These are phyloP conservation scores for Dicerorhinus sumatrensis DNA, from an alignment of 2,113 vertebrate genomes.

Conservation along the genomic window DNA sequence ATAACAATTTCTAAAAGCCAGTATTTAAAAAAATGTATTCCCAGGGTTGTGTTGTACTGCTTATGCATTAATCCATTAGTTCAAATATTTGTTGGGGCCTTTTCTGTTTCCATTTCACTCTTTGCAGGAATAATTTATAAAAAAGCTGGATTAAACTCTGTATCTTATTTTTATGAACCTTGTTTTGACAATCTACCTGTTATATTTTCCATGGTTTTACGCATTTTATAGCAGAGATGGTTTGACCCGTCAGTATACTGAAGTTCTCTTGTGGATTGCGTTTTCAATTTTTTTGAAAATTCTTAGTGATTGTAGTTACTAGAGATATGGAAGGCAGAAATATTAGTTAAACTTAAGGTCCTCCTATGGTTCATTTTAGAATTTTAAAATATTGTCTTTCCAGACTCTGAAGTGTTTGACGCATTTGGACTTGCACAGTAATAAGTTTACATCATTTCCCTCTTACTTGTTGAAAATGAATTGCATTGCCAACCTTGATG, in stretches of 20 bases:
- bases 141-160: background rate
- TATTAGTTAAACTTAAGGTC: background rate
- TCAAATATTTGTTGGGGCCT: background rate
- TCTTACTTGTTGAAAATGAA: constrained; percentile 91
- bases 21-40: background rate
- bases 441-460: constrained; percentile 91
- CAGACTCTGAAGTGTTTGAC: constrained; percentile 93
- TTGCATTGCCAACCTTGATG: constrained; percentile 90
- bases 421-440: constrained; percentile 95
- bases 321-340: background rate
- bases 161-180: background rate
- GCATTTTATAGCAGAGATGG: background rate
- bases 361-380: background rate
- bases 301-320: background rate
- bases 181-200: background rate
- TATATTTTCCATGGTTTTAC: background rate
- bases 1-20: background rate
- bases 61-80: background rate
- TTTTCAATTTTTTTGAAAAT: background rate
- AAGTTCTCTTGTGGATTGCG: background rate
- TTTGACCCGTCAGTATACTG: background rate
- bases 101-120: background rate
- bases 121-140: background rate
- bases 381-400: constrained; percentile 65
- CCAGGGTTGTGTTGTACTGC: background rate